Evolutionary conservation across 2,113 vertebrate species (phyloP), one percentile per base, ranked within the genome.

Genomic region (Haliaeetus leucogaster): DNA sequence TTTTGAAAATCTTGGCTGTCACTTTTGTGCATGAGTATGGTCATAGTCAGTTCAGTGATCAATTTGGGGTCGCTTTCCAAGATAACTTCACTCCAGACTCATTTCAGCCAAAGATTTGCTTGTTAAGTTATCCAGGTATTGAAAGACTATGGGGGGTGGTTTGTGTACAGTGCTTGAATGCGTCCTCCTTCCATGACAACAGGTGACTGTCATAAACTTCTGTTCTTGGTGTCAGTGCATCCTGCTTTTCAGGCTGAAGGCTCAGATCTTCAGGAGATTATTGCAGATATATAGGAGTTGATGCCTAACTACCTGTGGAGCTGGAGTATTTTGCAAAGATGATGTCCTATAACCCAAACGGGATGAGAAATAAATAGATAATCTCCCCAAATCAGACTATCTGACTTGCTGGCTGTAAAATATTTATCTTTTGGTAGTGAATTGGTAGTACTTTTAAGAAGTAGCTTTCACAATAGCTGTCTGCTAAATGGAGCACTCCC

Each of bases 101-200:
- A 5, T 36, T 86, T 47, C 19, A 40, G 58, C 52, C 21, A n/a
- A 71, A 47, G 32, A 34, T 62, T 78, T 72, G 25, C 56, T 76
- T 59, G 25, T 59, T 32, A 7, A 0, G 0, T 65, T 79, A 12
- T 6, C 27, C 4, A 18, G 5, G 34, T 58, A 1, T n/a, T 42
- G 40, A 14, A 48, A 13, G 72, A 36, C 9, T 6, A 2, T 4
- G 16, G 14, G 14, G 47, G 50, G 50, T 1, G 13, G 6, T 25
- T 65, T 66, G 7, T 32, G 25, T 32, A 0, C 3, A 0, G 61
- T 38, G 6, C 52, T 43, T n/a, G 47, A 20, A 16, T 2, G 32
- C 0, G 1, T 59, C 21, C 4, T 61, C 26, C 50, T 59, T 21
- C 10, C 3, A 0, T 34, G 27, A 9, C 67, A 53, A 3, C 42